Conservation (phyloP, 2,888 invertebrate genomes). For the Amitus sp. region DNA sequence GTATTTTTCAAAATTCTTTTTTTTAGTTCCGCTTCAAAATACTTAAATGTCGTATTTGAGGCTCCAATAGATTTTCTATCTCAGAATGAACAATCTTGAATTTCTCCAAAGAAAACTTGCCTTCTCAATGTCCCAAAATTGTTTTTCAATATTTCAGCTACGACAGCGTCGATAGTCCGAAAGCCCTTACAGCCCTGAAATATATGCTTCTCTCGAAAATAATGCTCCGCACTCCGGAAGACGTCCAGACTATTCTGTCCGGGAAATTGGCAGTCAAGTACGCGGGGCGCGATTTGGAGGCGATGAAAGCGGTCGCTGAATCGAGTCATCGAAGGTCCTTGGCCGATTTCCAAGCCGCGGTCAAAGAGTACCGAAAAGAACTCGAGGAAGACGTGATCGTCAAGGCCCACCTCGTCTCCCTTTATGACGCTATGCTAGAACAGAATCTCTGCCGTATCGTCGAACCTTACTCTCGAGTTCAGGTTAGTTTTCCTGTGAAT, state of each 20-base stretch:
- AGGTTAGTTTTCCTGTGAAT: conserved; percentile 71
- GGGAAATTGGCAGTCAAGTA: conserved; percentile 98
- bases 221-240: conserved; percentile 96
- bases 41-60: no score
- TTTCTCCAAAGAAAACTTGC: no score
- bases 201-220: conserved; percentile 99
- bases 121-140: no score
- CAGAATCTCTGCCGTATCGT: conserved; percentile 99
- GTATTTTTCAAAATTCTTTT: no score
- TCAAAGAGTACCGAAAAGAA: conserved; percentile 87
- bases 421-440: conserved; percentile 99
- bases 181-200: conserved; percentile 95
- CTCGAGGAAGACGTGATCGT: conserved; percentile 97
- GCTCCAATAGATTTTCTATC: no score
- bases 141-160: no score
- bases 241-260: conserved; percentile 93
- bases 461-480: conserved; percentile 97
- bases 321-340: conserved; percentile 97
- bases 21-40: no score
- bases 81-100: no score
- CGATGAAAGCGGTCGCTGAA: conserved; percentile 96
- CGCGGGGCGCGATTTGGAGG: conserved; percentile 94
- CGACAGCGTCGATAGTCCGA: conserved; percentile 91
- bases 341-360: conserved; percentile 93
- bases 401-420: conserved; percentile 93